phyloP scores from a whole-genome alignment of 2,888 invertebrate species.

The Carabus problematicus region DNA sequence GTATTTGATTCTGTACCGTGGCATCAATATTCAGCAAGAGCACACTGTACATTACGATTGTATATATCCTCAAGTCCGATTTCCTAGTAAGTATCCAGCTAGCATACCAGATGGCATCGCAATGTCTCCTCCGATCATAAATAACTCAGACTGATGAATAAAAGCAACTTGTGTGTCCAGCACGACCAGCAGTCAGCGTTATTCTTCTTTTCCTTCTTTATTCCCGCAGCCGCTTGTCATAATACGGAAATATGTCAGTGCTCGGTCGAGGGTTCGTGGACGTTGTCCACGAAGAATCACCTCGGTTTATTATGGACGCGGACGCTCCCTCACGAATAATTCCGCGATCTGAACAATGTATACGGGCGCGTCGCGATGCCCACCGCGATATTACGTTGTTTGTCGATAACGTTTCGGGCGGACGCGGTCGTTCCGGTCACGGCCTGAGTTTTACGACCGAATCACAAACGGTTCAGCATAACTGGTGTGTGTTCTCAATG shows the following conservation, averaged over 20 bases:
- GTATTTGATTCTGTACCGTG: no score
- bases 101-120: no score
- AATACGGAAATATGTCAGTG: slow-evolving; percentile 36
- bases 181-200: slow-evolving; percentile 4
- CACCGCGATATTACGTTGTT: slow-evolving; percentile 11
- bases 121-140: neutral
- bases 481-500: no score
- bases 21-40: no score
- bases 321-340: slow-evolving; percentile 9
- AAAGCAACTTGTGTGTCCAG: neutral
- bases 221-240: slow-evolving; percentile 29
- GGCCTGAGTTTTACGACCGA: slow-evolving; percentile 4
- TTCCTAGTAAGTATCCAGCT: no score
- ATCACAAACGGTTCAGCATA: no score
- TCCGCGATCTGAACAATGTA: slow-evolving; percentile 30
- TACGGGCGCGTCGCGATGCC: no score
- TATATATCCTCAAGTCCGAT: no score
- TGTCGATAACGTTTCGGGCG: neutral
- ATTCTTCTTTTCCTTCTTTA: slow-evolving; percentile 26
- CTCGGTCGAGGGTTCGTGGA: slow-evolving; percentile 15
- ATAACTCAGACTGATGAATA: slow-evolving; percentile 13
- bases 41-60: no score
- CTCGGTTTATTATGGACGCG: slow-evolving; percentile 7
- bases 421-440: neutral
- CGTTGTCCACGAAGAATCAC: no score